Conservation (phyloP, 2,797 vertebrate species). For the Neopelma chrysocephalum region DNA sequence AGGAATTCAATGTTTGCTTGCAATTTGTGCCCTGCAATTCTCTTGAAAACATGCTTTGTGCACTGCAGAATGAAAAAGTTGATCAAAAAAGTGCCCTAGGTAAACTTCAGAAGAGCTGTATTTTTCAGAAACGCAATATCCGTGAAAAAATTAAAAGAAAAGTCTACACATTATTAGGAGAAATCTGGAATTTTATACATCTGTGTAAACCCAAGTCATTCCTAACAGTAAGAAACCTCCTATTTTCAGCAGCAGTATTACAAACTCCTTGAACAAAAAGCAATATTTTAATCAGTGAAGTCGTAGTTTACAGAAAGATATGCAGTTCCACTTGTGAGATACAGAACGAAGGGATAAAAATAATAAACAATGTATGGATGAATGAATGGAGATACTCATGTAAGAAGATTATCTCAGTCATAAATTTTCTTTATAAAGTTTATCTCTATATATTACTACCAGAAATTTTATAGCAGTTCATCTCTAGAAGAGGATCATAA, state of each 20-base stretch:
- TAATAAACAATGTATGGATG: neutral
- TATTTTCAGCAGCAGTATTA: neutral
- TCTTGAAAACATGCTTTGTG: neutral
- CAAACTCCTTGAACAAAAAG: neutral
- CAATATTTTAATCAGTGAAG: neutral
- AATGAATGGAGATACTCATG: neutral
- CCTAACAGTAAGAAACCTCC: neutral
- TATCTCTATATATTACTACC: neutral
- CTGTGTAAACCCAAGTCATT: neutral
- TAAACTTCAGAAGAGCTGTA: neutral
- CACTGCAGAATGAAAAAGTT: neutral
- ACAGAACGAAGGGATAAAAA: neutral
- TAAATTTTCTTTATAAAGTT: neutral
- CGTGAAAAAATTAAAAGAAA: neutral
- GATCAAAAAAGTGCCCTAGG: neutral
- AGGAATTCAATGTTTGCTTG: neutral
- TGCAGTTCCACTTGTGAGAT: neutral
- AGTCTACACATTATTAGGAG: neutral
- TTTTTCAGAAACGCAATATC: neutral
- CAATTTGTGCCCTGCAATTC: neutral
- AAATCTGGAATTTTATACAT: neutral
- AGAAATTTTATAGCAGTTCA: neutral
- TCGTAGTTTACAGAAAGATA: neutral
- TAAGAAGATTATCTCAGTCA: neutral
- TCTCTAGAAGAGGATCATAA: neutral